phyloP scores from a whole-genome alignment of 2,888 invertebrate genomes.

The Andrena chrysosceles region DNA sequence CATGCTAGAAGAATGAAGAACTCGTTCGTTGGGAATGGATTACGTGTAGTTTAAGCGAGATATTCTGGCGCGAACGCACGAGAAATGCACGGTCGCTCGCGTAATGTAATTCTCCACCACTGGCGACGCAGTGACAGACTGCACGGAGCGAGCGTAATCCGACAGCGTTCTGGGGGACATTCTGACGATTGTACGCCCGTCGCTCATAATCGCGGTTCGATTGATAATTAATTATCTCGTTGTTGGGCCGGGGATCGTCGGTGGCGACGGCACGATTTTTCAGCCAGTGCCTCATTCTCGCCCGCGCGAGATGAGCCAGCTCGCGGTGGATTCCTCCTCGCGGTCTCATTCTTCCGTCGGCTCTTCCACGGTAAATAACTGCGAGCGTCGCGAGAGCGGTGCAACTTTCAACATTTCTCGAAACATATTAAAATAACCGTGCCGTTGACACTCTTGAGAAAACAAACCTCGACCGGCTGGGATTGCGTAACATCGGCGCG shows the following conservation, averaged over 20 bases:
- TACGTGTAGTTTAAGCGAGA: not conserved
- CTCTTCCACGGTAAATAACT: not conserved
- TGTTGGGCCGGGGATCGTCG: constrained; percentile 61
- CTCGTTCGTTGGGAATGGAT: constrained; percentile 6
- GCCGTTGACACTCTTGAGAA: constrained; percentile 66
- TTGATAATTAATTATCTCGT: constrained; percentile 77
- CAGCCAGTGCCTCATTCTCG: constrained; percentile 69
- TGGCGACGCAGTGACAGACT: constrained; percentile 22
- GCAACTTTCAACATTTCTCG: constrained; percentile 46
- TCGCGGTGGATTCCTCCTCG: not conserved
- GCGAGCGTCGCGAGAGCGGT: constrained; percentile 23
- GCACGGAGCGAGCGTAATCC: constrained; percentile 36
- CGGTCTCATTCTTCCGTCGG: not conserved
- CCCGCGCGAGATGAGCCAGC: constrained; percentile 43
- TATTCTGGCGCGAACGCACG: not conserved
- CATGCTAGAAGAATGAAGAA: constrained; percentile 1
- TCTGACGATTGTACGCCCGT: constrained; percentile 43
- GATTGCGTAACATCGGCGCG: constrained; percentile 64
- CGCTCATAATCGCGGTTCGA: constrained; percentile 64
- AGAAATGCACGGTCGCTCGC: constrained; percentile 43
- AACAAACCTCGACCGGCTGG: constrained; percentile 61
- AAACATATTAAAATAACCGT: constrained; percentile 61
- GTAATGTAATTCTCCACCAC: constrained; percentile 53
- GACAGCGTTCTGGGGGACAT: constrained; percentile 26
- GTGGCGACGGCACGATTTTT: constrained; percentile 53